phyloP scores from a whole-genome alignment of 2,797 vertebrate species.

The Rhinella marina region DNA sequence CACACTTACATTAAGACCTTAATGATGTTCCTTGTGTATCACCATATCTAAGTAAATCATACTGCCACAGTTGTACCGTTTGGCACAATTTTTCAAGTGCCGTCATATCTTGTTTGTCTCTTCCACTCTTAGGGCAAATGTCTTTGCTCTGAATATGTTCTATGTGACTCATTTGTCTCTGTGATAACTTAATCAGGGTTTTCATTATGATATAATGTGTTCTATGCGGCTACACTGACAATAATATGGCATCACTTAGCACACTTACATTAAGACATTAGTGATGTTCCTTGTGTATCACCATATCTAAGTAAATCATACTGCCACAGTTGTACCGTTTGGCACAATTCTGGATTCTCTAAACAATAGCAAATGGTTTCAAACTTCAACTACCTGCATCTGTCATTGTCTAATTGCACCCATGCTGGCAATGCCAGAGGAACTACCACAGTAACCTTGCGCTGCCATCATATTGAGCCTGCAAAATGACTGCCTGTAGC shows the following conservation, averaged over 20 bases:
- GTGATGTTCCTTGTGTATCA: background rate
- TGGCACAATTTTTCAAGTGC: background rate
- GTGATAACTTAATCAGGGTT: background rate
- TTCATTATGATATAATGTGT: background rate
- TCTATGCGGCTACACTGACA: background rate
- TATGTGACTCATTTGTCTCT: background rate
- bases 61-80: too few relatives aligned
- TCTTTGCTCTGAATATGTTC: background rate
- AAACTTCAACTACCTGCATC: background rate
- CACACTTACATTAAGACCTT: background rate
- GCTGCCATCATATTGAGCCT: background rate
- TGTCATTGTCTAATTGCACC: background rate
- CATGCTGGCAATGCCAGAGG: too few relatives aligned
- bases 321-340: background rate
- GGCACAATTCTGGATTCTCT: background rate
- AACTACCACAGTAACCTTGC: background rate
- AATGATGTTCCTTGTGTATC: background rate
- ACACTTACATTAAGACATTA: background rate
- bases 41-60: background rate
- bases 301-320: background rate
- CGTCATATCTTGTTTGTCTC: background rate
- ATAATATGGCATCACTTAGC: background rate
- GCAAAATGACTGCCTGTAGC: background rate
- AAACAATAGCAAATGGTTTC: background rate
- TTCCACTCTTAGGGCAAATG: background rate